These are phyloP conservation scores for Pachyuromys duprasi DNA, from an alignment of 2,797 vertebrate genomes.

Conservation along the genomic window DNA sequence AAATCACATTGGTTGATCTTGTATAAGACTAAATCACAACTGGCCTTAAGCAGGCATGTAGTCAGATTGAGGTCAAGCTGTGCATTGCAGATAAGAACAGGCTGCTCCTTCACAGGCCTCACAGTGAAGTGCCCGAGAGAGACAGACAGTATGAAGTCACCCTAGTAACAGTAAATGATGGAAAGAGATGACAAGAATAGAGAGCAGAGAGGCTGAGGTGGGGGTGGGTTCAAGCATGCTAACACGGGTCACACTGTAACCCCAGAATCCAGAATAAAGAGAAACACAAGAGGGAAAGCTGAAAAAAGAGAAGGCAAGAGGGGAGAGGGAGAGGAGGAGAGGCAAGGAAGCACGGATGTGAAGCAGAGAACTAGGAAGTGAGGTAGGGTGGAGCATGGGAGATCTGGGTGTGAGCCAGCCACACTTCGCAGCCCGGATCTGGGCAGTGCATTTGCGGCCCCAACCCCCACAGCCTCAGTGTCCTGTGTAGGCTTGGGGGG, in stretches of 20 bases:
- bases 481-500: background rate
- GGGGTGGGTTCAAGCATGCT: no score
- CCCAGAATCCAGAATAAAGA: background rate
- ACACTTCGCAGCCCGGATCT: background rate
- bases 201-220: background rate
- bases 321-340: no score
- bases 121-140: background rate
- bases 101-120: constrained; percentile 22
- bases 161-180: background rate
- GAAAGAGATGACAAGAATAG: background rate
- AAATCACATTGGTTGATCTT: background rate
- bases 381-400: background rate
- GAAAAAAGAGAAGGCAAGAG: no score
- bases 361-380: background rate
- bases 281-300: background rate
- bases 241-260: background rate
- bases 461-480: background rate
- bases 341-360: background rate
- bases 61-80: constrained; percentile 23
- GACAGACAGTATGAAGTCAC: background rate
- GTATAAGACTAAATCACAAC: background rate
- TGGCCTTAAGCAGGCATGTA: background rate
- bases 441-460: accelerated
- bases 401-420: background rate
- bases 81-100: background rate